phyloP scores from a whole-genome alignment of 2,888 invertebrate genomes.

The Cryptocheilus praepositus region DNA sequence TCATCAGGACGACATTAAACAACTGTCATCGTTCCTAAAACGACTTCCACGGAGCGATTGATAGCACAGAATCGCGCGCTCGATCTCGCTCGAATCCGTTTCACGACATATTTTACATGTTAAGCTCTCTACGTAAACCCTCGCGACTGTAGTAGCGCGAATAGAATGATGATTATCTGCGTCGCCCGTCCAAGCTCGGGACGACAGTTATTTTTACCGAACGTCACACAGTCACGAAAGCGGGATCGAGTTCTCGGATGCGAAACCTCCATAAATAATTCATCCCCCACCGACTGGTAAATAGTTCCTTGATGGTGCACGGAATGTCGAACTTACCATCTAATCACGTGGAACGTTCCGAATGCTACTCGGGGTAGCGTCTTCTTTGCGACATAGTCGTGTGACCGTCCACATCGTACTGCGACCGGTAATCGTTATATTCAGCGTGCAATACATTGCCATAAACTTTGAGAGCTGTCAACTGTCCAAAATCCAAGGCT shows the following conservation, averaged over 20 bases:
- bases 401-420: no score
- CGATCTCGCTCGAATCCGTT: no score
- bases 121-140: neutral
- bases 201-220: constrained; percentile 14
- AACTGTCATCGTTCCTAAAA: constrained; percentile 22
- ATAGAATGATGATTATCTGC: neutral
- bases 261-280: constrained; percentile 14
- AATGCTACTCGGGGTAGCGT: neutral
- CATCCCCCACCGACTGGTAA: neutral
- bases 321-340: constrained; percentile 14
- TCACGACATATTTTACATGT: neutral
- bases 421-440: no score
- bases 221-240: constrained; percentile 5
- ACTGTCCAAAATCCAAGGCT: no score
- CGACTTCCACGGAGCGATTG: constrained; percentile 44
- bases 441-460: no score
- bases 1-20: no score
- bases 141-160: neutral
- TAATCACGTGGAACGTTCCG: neutral
- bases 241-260: neutral
- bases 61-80: neutral
- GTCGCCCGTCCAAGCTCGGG: neutral
- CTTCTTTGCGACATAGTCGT: no score
- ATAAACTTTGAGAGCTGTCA: no score
- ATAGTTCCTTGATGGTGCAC: neutral